Percentiles rank a stretch among this genome's conserved stretches.
Evolutionary conservation across 2,888 invertebrate species (phyloP).

Genomic region (Metalampra italica): DNA sequence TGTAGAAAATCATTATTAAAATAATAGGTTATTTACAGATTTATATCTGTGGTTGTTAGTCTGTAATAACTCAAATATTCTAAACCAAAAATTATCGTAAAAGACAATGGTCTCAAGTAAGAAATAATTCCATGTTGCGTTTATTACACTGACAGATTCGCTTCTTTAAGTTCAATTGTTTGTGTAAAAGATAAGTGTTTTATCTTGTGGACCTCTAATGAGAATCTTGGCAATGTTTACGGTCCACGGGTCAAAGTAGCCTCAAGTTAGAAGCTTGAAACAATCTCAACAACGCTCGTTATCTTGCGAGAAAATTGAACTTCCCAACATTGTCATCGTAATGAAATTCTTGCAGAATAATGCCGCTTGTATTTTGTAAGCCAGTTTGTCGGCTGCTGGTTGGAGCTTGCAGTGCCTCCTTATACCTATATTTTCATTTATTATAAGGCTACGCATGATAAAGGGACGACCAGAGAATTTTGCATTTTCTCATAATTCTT

Average conservation of each 20-base stretch:
- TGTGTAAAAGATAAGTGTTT: conserved; percentile 41
- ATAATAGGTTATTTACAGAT: too few relatives aligned
- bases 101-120: too few relatives aligned
- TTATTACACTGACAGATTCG: conserved; percentile 16
- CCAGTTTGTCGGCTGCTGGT: conserved; percentile 8
- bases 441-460: conserved; percentile 13
- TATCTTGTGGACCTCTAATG: conserved; percentile 57
- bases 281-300: conserved; percentile 64
- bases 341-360: conserved; percentile 64
- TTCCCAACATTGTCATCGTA: conserved; percentile 67
- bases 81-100: too few relatives aligned
- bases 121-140: too few relatives aligned
- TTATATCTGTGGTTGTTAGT: too few relatives aligned
- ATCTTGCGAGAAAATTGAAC: conserved; percentile 64
- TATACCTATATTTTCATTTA: conserved; percentile 17
- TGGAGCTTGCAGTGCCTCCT: conserved; percentile 5
- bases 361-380: conserved; percentile 19
- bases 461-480: background rate
- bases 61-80: too few relatives aligned
- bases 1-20: too few relatives aligned
- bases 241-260: conserved; percentile 69
- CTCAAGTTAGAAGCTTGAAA: conserved; percentile 54
- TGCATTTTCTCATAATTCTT: background rate
- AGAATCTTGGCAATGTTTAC: conserved; percentile 62
- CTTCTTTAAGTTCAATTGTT: conserved; percentile 32